These are phyloP conservation scores for Heteronetta atricapilla DNA, from an alignment of 2,113 vertebrate genomes.

Conservation along the genomic window DNA sequence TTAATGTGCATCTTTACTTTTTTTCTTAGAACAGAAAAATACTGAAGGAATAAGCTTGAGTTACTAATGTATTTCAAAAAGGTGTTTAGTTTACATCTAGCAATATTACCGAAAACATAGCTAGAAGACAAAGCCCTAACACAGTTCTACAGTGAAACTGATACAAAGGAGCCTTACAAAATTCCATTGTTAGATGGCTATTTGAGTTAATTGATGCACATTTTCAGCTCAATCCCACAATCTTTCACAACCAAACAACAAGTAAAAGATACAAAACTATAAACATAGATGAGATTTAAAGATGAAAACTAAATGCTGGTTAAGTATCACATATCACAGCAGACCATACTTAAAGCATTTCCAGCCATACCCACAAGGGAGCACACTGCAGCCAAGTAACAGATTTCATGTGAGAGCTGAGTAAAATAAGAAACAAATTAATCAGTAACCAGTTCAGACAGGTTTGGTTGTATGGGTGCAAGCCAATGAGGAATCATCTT, in stretches of 20 bases:
- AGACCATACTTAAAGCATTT: conserved; percentile 23
- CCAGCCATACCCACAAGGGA: conserved; percentile 76
- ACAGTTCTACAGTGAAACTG: background rate
- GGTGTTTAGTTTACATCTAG: background rate
- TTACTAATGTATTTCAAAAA: background rate
- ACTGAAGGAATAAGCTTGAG: background rate
- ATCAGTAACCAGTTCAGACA: conserved; percentile 40
- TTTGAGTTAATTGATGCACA: background rate
- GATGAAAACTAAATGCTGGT: background rate
- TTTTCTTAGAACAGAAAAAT: background rate
- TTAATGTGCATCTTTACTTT: background rate
- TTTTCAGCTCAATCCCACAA: background rate
- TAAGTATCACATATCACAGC: background rate
- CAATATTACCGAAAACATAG: background rate
- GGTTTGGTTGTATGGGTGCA: conserved; percentile 29
- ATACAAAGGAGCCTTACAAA: background rate
- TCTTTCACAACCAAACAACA: background rate
- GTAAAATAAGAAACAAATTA: conserved; percentile 43
- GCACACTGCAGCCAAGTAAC: conserved; percentile 68
- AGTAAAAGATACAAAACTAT: background rate
- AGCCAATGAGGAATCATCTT: conserved; percentile 59
- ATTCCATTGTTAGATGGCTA: background rate
- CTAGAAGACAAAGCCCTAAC: background rate
- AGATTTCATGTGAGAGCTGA: conserved; percentile 1
- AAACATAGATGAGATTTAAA: background rate